Conservation (phyloP, 2,888 invertebrate species). For the Ryuthela nishihirai region DNA sequence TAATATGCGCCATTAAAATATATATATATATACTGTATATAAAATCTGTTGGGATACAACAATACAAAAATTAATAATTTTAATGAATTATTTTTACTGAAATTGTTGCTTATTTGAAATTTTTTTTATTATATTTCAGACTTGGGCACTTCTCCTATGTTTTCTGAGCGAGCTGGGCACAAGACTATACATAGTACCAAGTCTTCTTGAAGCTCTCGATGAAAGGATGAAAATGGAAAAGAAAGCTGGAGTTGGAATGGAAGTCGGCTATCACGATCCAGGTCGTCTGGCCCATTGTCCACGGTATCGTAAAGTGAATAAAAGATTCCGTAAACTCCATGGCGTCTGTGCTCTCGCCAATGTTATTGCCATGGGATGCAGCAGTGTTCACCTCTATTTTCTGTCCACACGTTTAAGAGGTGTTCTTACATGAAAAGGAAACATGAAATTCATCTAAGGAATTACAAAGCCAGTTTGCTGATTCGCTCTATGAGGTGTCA, state of each 20-base stretch:
- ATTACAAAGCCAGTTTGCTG: no score
- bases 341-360: conserved; percentile 76
- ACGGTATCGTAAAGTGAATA: conserved; percentile 70
- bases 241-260: conserved; percentile 40
- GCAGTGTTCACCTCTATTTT: conserved; percentile 64
- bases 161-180: conserved; percentile 70
- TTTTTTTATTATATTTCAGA: conserved; percentile 55
- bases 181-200: conserved; percentile 70
- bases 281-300: conserved; percentile 70
- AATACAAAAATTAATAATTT: not conserved
- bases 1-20: no score
- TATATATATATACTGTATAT: no score
- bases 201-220: conserved; percentile 68
- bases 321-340: conserved; percentile 70
- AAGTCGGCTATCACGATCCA: conserved; percentile 64
- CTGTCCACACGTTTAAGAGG: conserved; percentile 56
- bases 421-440: conserved; percentile 25
- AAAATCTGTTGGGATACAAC: no score
- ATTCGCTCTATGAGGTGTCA: no score
- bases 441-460: no score
- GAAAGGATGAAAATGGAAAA: conserved; percentile 69
- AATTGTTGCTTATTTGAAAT: not conserved
- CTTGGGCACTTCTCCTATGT: conserved; percentile 61
- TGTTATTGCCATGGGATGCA: conserved; percentile 65
- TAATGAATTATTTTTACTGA: not conserved